Conservation (phyloP, 2,113 vertebrate species). For the Paradoxurus hermaphroditus region DNA sequence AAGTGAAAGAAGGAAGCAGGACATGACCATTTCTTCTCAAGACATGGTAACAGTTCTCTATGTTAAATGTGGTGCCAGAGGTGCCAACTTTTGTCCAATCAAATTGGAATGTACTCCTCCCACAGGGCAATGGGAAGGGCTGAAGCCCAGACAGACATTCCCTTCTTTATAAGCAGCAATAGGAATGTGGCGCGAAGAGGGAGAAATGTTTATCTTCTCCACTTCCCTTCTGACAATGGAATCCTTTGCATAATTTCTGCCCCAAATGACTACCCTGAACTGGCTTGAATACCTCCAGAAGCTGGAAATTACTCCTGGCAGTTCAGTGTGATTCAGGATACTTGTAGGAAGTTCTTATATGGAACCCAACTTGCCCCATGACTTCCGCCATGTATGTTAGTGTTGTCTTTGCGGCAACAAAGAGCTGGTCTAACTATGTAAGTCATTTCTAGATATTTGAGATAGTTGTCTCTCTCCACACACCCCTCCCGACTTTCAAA, state of each 20-base stretch:
- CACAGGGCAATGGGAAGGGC: too few species aligned
- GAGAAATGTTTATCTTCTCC: background rate
- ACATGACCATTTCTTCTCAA: background rate
- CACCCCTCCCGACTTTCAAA: background rate
- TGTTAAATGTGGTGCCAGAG: background rate
- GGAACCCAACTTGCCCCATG: background rate
- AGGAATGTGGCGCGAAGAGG: too few species aligned
- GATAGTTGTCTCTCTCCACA: background rate
- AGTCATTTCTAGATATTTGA: background rate
- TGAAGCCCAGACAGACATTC: background rate
- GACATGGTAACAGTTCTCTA: background rate
- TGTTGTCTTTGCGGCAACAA: background rate
- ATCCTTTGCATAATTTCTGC: background rate
- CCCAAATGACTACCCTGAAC: background rate
- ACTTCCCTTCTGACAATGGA: background rate
- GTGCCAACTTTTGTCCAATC: background rate
- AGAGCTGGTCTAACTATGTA: background rate
- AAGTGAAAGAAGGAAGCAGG: background rate
- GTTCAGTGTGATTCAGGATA: background rate
- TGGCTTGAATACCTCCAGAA: background rate
- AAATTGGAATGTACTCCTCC: background rate
- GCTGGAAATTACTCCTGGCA: background rate
- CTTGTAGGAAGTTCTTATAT: background rate
- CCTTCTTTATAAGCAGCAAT: background rate
- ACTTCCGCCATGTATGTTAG: background rate